Percentiles rank a stretch among this genome's conserved stretches.
phyloP scores from a whole-genome alignment of 2,888 invertebrate species.

The Adelphocoris suturalis region DNA sequence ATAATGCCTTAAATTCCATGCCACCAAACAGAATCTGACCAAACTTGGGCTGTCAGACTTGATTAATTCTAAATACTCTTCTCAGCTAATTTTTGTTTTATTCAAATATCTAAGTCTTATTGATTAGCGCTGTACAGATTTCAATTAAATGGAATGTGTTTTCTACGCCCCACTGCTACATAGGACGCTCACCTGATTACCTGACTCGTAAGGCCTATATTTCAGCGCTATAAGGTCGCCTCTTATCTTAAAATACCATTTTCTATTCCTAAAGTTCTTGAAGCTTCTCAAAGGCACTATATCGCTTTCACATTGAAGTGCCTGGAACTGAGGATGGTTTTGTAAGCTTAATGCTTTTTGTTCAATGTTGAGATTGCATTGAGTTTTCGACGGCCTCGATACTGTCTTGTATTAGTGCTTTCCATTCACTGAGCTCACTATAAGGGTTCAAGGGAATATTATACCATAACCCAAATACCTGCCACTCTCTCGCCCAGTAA shows the following conservation, averaged over 20 bases:
- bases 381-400: neutral
- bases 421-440: neutral
- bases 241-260: neutral
- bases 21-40: neutral
- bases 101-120: neutral
- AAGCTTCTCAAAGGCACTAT: neutral
- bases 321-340: neutral
- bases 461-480: neutral
- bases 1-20: neutral
- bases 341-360: neutral
- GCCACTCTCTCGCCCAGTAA: neutral
- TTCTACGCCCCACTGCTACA: neutral
- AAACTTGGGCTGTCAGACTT: neutral
- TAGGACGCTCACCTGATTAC: neutral
- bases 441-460: neutral
- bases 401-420: neutral
- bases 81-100: neutral
- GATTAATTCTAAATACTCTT: neutral
- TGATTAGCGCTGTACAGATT: neutral
- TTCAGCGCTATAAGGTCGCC: neutral
- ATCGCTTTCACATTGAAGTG: neutral
- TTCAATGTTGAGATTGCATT: neutral
- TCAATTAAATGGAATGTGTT: neutral
- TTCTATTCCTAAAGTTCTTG: neutral
- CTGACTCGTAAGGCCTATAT: neutral